Evolutionary conservation across 1,140 invertebrate species (phyloP).

Genomic region (Paraescarpia echinospica): DNA sequence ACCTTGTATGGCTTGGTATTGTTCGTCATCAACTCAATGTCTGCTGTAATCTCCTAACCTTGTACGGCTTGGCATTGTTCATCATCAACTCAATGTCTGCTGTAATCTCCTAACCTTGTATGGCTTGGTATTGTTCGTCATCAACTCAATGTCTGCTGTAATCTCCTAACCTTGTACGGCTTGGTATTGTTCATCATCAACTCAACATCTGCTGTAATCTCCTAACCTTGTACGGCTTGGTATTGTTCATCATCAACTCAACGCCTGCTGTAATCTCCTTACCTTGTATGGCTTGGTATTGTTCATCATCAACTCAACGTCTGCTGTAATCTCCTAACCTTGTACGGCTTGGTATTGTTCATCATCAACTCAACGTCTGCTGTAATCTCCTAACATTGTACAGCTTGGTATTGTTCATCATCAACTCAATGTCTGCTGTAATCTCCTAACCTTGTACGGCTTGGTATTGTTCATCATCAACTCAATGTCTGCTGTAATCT

Average conservation of each 20-base stretch:
- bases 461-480: conserved; percentile 95
- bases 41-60: conserved; percentile 90
- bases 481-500: conserved; percentile 88
- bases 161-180: conserved; percentile 91
- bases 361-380: conserved; percentile 89
- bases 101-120: conserved; percentile 96
- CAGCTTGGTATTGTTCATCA: conserved; percentile 92
- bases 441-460: conserved; percentile 91
- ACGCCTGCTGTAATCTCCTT: conserved; percentile 92
- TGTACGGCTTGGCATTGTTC: conserved; percentile 93
- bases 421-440: conserved; percentile 85
- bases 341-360: conserved; percentile 93
- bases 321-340: conserved; percentile 90
- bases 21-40: conserved; percentile 87
- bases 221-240: conserved; percentile 92
- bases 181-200: conserved; percentile 95
- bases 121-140: conserved; percentile 92
- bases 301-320: conserved; percentile 87
- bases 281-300: conserved; percentile 96
- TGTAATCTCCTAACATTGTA: conserved; percentile 96
- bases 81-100: conserved; percentile 89
- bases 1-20: conserved; percentile 97
- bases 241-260: conserved; percentile 90
- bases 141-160: conserved; percentile 85
- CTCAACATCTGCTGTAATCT: conserved; percentile 88